Evolutionary conservation across 2,888 invertebrate species (phyloP), one percentile per base, ranked within the genome.

Genomic region (Balanococcus diminutus): DNA sequence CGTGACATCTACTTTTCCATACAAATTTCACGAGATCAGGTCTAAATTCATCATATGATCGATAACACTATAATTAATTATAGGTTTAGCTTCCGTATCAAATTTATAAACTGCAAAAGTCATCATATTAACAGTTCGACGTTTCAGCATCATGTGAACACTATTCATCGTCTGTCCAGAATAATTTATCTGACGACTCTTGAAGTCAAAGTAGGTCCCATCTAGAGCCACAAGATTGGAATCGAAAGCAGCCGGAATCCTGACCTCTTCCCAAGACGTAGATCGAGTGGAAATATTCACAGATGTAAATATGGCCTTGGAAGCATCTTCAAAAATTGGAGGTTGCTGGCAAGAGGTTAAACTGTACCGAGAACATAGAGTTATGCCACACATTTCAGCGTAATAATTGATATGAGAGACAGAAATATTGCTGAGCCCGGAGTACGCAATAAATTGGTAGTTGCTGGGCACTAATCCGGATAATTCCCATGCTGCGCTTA

Each of bases 321-420:
- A 89, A 2, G 51, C 82, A 0, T 89, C n/a, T 0, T 89, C 88
- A 0, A 89, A 88, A 82, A 89, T 88, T 0, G 88, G 85, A 87
- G 90, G 90, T 3, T 39, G 67, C 19, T 22, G 39, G 19, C 4
- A 42, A 31, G 0, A 19, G 1, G 79, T 31, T 0, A 5, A 19
- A 28, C n/a, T 81, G 19, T 14, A 56, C 32, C 83, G 46, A 81
- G 89, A 89, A 32, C 85, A 85, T 19, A 85, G 28, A 6, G 90
- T 87, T 16, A 91, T 79, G 0, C 88, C 89, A 86, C 91, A 91
- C 0, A 89, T 87, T 61, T 89, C 88, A 32, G 89, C 87, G n/a
- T 88, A 88, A 31, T 86, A 88, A 16, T 86, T 79, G n/a, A 87
- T 87, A 0, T 87, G 86, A 0, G 85, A 79, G 11, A 51, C 16